A percentile compares a stretch with the other conserved stretches of the same genome.
Evolutionary conservation across 2,888 invertebrate species (phyloP).

Genomic region (Rhamnusium bicolor): DNA sequence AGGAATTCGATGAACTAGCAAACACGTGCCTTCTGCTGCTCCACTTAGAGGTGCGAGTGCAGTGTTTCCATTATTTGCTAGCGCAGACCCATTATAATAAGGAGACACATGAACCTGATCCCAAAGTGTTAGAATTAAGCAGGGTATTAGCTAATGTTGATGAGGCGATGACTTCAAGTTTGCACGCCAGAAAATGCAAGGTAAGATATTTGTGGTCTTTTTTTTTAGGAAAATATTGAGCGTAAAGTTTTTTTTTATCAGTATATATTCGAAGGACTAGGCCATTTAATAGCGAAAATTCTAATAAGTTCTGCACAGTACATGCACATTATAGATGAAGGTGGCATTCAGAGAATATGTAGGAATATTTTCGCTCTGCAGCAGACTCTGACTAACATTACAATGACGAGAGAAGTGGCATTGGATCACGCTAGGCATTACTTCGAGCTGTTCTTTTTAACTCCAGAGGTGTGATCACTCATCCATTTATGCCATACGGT

Average conservation of each 20-base stretch:
- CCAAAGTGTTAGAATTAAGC: constrained; percentile 84
- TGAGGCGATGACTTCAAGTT: constrained; percentile 82
- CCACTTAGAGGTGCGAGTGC: constrained; percentile 95
- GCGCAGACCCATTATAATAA: constrained; percentile 73
- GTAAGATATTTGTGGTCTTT: constrained; percentile 69
- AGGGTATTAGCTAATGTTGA: constrained; percentile 85
- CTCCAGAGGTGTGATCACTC: constrained; percentile 79
- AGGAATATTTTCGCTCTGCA: constrained; percentile 89
- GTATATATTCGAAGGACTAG: constrained; percentile 94
- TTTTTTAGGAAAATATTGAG: constrained; percentile 86
- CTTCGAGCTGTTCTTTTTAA: constrained; percentile 87
- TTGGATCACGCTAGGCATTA: constrained; percentile 92
- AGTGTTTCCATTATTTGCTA: constrained; percentile 93
- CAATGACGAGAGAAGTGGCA: constrained; percentile 85
- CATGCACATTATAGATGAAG: constrained; percentile 85
- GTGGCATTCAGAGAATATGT: constrained; percentile 88
- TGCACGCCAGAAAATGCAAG: constrained; percentile 85
- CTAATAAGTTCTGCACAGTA: constrained; percentile 87
- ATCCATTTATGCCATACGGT: neutral
- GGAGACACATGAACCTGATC: constrained; percentile 84
- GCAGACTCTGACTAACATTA: constrained; percentile 88
- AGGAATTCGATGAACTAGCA: constrained; percentile 90
- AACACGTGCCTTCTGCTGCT: constrained; percentile 92
- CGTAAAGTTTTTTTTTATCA: constrained; percentile 73
- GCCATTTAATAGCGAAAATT: constrained; percentile 83